Evolutionary conservation across 2,113 vertebrate genomes (phyloP).

Genomic region (Ifrita kowaldi): DNA sequence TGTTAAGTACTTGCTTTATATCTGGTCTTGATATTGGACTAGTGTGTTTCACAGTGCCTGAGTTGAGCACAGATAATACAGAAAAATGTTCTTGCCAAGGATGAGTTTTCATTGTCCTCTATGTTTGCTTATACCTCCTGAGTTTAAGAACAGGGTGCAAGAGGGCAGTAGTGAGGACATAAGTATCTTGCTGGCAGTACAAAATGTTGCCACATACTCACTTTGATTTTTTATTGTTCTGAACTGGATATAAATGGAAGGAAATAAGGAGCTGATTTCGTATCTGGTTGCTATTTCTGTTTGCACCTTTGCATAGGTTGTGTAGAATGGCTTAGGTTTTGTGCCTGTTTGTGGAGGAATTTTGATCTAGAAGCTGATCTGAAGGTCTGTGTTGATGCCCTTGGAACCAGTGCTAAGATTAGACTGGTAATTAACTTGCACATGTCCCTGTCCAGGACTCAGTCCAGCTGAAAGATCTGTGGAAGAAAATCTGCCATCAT

Average conservation of each 20-base stretch:
- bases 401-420: background rate
- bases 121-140: background rate
- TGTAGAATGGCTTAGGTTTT: background rate
- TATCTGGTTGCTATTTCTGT: background rate
- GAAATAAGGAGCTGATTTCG: background rate
- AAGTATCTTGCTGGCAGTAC: background rate
- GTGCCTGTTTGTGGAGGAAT: background rate
- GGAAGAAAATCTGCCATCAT: constrained; percentile 98
- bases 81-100: background rate
- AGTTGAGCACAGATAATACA: background rate
- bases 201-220: background rate
- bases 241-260: background rate
- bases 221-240: background rate
- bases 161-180: background rate
- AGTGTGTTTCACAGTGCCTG: background rate
- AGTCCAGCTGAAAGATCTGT: constrained; percentile 92
- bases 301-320: background rate
- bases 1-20: background rate
- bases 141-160: background rate
- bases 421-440: background rate
- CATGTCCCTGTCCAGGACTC: constrained; percentile 80
- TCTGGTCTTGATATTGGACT: background rate
- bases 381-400: background rate
- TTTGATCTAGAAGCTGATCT: background rate
- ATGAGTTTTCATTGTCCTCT: background rate